These are phyloP conservation scores for Pachliopta kotzebuea DNA, from an alignment of 2,888 invertebrate genomes.

Conservation along the genomic window DNA sequence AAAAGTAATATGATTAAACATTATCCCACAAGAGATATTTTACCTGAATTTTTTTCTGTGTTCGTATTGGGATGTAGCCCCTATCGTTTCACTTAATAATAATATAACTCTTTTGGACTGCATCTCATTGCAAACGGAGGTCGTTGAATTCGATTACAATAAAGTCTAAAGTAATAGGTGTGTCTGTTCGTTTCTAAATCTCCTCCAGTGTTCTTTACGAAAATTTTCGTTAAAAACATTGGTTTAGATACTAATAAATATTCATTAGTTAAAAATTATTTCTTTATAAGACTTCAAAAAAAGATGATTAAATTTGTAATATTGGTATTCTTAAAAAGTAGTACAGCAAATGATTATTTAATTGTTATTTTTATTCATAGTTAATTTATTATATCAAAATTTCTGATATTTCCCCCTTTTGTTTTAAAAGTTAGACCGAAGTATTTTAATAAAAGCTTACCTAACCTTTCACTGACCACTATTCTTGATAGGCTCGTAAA, in stretches of 20 bases:
- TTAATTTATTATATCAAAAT: background rate
- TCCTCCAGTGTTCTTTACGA: background rate
- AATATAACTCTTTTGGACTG: background rate
- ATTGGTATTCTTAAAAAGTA: too few relatives aligned
- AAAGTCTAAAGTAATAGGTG: background rate
- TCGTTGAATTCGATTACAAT: slow-evolving; percentile 1
- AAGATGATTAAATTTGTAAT: too few relatives aligned
- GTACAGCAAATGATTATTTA: too few relatives aligned
- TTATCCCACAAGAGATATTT: background rate
- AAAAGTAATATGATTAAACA: too few relatives aligned
- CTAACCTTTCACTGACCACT: slow-evolving; percentile 19
- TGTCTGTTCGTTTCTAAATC: background rate
- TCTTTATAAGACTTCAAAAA: too few relatives aligned
- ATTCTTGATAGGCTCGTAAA: slow-evolving; percentile 23
- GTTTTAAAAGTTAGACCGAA: background rate
- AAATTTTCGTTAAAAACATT: background rate
- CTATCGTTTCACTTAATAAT: background rate
- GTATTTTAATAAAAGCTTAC: slow-evolving; percentile 17
- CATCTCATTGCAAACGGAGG: too few relatives aligned
- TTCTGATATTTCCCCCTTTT: background rate
- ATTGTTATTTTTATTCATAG: background rate
- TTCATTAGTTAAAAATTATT: too few relatives aligned
- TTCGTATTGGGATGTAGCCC: background rate
- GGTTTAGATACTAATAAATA: background rate
- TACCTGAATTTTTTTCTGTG: background rate